phyloP scores from a whole-genome alignment of 2,113 vertebrate species.

The Hydropotes inermis region DNA sequence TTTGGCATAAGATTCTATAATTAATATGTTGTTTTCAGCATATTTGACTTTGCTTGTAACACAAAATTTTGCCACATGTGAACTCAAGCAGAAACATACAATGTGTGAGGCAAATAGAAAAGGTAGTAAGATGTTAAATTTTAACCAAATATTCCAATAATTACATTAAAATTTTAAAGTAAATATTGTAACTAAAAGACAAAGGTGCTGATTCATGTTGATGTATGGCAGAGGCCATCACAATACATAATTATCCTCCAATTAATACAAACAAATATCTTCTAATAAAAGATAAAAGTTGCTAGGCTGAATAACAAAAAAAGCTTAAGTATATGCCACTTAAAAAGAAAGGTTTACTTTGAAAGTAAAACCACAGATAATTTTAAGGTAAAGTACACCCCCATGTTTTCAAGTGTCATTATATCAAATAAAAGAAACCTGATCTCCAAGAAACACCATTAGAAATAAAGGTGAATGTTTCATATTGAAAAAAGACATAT shows the following conservation, averaged over 20 bases:
- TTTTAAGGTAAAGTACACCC: not conserved
- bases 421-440: not conserved
- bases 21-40: not conserved
- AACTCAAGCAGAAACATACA: not conserved
- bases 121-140: not conserved
- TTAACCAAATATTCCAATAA: not conserved
- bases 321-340: not conserved
- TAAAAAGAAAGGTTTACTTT: not conserved
- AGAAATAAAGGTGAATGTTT: not conserved
- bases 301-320: not conserved
- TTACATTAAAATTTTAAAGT: not conserved
- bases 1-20: not conserved
- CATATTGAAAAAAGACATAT: not conserved
- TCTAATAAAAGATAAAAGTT: not conserved
- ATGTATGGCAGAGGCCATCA: not conserved
- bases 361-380: not conserved
- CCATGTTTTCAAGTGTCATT: not conserved
- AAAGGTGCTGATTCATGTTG: not conserved
- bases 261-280: not conserved
- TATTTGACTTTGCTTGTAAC: conserved; percentile 9
- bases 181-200: not conserved
- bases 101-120: not conserved
- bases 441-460: not conserved
- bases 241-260: not conserved
- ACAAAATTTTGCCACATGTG: not conserved